Evolutionary conservation across 2,888 invertebrate genomes (phyloP).

Genomic region (Cryptocheilus praepositus): DNA sequence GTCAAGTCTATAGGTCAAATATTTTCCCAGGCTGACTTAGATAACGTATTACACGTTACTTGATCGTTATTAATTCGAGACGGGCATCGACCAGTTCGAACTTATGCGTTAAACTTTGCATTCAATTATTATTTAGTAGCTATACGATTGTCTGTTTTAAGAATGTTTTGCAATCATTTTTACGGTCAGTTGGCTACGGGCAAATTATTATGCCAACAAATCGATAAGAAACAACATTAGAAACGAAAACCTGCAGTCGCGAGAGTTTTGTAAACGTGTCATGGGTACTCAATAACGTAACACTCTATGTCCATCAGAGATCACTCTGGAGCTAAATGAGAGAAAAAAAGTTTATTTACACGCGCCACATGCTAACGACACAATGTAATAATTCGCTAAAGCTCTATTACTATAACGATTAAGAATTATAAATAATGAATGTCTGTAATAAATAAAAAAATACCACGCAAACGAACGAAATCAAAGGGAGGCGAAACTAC

Average conservation of each 20-base stretch:
- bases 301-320: conserved; percentile 61
- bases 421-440: conserved; percentile 73
- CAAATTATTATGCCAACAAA: conserved; percentile 51
- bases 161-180: conserved; percentile 26
- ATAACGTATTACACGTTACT: no score
- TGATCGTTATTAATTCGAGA: no score
- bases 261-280: conserved; percentile 64
- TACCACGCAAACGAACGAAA: conserved; percentile 63
- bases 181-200: conserved; percentile 48
- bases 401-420: conserved; percentile 70
- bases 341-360: conserved; percentile 63
- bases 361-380: conserved; percentile 61
- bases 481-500: conserved; percentile 46
- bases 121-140: no score
- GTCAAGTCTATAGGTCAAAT: no score
- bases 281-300: conserved; percentile 62
- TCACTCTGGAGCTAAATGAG: conserved; percentile 59
- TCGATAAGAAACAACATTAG: conserved; percentile 47
- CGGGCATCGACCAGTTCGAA: no score
- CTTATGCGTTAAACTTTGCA: no score
- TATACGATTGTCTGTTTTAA: no score
- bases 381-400: conserved; percentile 70
- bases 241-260: conserved; percentile 58
- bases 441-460: conserved; percentile 74
- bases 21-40: no score